phyloP scores from a whole-genome alignment of 2,797 vertebrate species.

The Diceros bicornis region DNA sequence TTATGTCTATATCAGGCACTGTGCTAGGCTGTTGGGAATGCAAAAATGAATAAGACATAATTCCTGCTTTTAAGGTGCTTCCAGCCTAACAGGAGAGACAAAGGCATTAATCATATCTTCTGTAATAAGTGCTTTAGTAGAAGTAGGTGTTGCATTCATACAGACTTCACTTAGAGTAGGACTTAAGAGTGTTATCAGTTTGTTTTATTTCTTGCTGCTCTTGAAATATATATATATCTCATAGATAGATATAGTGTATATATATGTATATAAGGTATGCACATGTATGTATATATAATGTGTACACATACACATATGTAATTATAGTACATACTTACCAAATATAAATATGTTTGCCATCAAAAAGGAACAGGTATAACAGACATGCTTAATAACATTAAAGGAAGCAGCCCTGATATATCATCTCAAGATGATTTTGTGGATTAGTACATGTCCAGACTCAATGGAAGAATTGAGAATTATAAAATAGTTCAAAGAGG shows the following conservation, averaged over 20 bases:
- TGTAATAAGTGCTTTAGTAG: background rate
- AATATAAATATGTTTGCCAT: background rate
- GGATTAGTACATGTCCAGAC: background rate
- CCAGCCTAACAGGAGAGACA: background rate
- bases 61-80: slow-evolving; percentile 5
- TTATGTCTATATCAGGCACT: background rate
- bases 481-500: background rate
- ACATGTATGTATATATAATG: background rate
- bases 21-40: slow-evolving; percentile 33
- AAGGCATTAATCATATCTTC: background rate
- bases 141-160: background rate
- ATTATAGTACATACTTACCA: background rate
- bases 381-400: background rate
- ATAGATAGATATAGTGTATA: background rate
- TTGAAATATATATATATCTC: background rate
- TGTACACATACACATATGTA: background rate
- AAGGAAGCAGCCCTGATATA: background rate
- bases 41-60: slow-evolving; percentile 25
- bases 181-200: background rate
- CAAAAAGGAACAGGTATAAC: background rate
- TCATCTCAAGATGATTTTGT: background rate
- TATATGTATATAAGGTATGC: background rate
- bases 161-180: background rate
- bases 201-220: background rate
- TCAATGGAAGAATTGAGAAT: background rate